These are phyloP conservation scores for Cryptomyrus ogoouensis DNA, from an alignment of 2,113 vertebrate species.

Conservation along the genomic window DNA sequence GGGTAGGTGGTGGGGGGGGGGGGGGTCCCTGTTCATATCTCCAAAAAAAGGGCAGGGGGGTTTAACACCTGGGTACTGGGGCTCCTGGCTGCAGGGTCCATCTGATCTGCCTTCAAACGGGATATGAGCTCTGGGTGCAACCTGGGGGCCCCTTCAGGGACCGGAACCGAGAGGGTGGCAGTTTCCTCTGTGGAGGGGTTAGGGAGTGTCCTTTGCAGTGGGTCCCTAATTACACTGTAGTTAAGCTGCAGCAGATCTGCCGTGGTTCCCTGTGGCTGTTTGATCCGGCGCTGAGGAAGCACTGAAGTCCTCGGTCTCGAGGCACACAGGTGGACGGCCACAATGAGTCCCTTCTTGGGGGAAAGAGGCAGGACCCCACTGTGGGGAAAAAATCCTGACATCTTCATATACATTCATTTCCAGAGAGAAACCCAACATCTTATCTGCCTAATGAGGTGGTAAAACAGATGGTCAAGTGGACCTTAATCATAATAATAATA, in stretches of 20 bases:
- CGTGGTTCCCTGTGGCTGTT: background rate
- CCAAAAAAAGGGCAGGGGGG: background rate
- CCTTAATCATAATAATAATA: background rate
- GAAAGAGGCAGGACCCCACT: background rate
- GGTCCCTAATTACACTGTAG: conserved; percentile 5
- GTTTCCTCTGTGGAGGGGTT: conserved; percentile 60
- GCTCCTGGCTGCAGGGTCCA: conserved; percentile 30
- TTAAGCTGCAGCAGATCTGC: background rate
- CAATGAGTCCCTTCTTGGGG: background rate
- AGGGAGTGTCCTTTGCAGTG: conserved; percentile 15
- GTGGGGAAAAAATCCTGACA: background rate
- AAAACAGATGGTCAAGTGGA: background rate
- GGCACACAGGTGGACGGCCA: background rate
- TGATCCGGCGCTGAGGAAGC: background rate
- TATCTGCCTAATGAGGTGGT: background rate
- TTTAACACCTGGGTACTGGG: conserved; percentile 29
- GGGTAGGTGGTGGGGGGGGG: background rate
- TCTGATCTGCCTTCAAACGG: conserved; percentile 34
- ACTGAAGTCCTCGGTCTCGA: background rate
- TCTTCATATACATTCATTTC: background rate
- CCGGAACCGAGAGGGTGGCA: conserved; percentile 20
- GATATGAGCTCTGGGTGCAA: conserved; percentile 24
- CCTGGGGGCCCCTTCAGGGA: background rate
- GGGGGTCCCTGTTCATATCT: background rate
- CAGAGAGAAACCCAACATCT: background rate